These are phyloP conservation scores for Bergia puertoricense DNA, from an alignment of 92 coral and sea anemone species.

Conservation along the genomic window DNA sequence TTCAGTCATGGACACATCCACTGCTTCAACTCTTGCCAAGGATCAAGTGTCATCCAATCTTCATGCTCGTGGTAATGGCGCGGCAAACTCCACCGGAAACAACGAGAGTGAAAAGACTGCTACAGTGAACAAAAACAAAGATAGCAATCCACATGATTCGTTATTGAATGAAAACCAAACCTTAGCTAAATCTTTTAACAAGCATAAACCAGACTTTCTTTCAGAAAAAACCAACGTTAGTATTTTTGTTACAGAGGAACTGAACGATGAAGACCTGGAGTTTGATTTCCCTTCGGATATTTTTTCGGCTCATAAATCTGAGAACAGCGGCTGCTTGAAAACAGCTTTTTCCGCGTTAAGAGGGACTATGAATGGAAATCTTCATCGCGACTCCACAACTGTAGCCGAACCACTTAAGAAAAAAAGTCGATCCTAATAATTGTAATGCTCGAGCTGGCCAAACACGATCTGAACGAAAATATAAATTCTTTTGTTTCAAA, in stretches of 20 bases:
- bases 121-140: background rate
- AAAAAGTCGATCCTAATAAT: slow-evolving; percentile 11
- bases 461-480: no score
- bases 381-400: background rate
- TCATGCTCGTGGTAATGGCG: background rate
- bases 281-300: slow-evolving; percentile 62
- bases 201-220: background rate
- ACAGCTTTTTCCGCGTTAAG: background rate
- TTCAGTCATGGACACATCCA: background rate
- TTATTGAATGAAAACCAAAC: background rate
- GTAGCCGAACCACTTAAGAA: slow-evolving; percentile 25
- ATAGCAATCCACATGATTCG: background rate
- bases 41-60: background rate
- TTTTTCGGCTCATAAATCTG: background rate
- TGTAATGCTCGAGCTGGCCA: no score
- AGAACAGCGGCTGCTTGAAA: background rate
- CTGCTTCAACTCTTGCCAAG: background rate
- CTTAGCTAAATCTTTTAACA: background rate
- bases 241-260: slow-evolving; percentile 73
- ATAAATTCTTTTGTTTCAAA: no score
- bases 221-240: background rate
- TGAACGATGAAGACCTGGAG: slow-evolving; percentile 78
- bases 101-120: background rate
- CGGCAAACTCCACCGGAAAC: background rate
- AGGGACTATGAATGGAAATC: background rate